These are phyloP conservation scores for Neodiprion fabricii DNA, from an alignment of 1,140 invertebrate genomes.

Conservation along the genomic window DNA sequence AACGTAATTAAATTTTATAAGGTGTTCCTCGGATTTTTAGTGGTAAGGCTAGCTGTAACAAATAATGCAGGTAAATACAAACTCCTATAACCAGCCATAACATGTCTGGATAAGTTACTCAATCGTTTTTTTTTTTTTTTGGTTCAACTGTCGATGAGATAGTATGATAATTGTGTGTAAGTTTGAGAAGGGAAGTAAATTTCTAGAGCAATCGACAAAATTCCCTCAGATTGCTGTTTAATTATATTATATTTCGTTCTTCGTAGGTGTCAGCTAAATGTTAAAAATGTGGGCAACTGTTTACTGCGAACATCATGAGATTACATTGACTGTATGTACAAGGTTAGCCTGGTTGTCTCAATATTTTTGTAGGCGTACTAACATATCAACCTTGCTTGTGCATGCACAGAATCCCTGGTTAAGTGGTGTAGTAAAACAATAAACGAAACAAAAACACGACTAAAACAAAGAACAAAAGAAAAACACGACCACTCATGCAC, in stretches of 20 bases:
- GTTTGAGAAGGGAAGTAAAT: background rate
- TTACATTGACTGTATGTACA: background rate
- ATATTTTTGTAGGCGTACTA: background rate
- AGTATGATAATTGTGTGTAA: too few species aligned
- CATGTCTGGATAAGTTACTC: too few species aligned
- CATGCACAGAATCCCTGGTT: background rate
- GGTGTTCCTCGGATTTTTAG: too few species aligned
- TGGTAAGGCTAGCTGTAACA: too few species aligned
- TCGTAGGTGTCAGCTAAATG: background rate
- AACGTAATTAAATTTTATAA: too few species aligned
- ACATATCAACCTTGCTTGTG: conserved; percentile 1
- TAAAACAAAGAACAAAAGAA: background rate
- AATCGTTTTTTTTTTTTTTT: too few species aligned
- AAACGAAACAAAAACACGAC: background rate
- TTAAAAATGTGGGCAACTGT: background rate
- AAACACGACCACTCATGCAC: background rate
- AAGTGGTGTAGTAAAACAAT: background rate
- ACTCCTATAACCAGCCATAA: too few species aligned
- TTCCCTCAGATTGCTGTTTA: background rate
- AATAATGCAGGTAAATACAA: too few species aligned
- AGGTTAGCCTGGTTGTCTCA: background rate
- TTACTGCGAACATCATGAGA: background rate
- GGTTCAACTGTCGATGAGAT: too few species aligned
- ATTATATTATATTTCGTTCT: background rate
- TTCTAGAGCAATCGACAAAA: background rate